These are phyloP conservation scores for Heterotis niloticus DNA, from an alignment of 2,113 vertebrate genomes.

Conservation along the genomic window DNA sequence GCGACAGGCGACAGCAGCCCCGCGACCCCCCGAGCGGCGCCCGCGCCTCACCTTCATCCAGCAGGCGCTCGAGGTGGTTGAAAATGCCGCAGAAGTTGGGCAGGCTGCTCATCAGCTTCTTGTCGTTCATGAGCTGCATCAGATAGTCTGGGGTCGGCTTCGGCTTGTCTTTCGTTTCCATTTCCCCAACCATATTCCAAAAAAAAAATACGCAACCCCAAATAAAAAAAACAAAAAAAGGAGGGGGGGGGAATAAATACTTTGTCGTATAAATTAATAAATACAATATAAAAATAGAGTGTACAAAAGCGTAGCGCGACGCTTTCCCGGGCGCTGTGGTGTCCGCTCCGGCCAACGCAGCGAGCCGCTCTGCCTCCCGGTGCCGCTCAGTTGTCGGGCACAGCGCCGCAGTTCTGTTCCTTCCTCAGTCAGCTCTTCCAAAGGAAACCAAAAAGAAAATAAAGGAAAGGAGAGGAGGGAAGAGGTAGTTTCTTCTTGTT, in stretches of 20 bases:
- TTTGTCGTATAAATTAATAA: constrained; percentile 39
- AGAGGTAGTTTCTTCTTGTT: constrained; percentile 35
- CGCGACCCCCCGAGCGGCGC: neutral
- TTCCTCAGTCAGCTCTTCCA: constrained; percentile 29
- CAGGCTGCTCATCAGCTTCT: constrained; percentile 87
- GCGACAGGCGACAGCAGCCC: neutral
- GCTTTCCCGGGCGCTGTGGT: constrained; percentile 43
- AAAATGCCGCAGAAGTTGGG: constrained; percentile 91
- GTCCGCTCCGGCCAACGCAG: constrained; percentile 29
- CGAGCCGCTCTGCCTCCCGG: constrained; percentile 25
- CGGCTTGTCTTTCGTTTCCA: constrained; percentile 86
- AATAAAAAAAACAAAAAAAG: constrained; percentile 27
- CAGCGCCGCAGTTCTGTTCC: constrained; percentile 33
- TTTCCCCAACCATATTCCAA: constrained; percentile 87
- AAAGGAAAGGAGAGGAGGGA: constrained; percentile 21
- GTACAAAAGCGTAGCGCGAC: constrained; percentile 46
- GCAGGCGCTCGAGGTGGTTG: constrained; percentile 84
- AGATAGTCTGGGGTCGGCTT: constrained; percentile 86
- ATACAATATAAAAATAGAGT: constrained; percentile 31
- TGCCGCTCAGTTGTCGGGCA: constrained; percentile 35
- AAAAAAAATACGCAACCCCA: constrained; percentile 37
- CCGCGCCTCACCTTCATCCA: constrained; percentile 75
- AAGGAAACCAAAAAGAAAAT: constrained; percentile 22
- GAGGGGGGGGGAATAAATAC: constrained; percentile 34
- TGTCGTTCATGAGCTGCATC: constrained; percentile 91